Percentiles rank a stretch among this genome's conserved stretches.
Evolutionary conservation across 2,797 vertebrate species (phyloP).

Genomic region (Gallinago stenura): DNA sequence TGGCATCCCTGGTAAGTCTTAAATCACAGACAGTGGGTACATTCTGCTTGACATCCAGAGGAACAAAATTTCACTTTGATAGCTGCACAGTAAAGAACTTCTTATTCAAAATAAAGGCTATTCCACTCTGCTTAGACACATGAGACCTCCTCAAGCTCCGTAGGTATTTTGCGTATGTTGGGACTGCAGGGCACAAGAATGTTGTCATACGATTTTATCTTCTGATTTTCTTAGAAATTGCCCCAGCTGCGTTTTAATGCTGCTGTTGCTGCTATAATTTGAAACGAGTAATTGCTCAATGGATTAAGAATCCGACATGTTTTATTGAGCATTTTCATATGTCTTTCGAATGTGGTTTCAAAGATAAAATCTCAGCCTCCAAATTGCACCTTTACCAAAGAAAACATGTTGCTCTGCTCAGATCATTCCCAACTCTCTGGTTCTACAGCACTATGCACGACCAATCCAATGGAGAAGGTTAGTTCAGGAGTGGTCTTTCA

Average conservation of each 20-base stretch:
- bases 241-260: conserved; percentile 48
- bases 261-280: neutral
- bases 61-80: neutral
- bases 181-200: conserved; percentile 8
- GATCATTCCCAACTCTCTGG: neutral
- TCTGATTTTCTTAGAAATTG: conserved; percentile 30
- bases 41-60: neutral
- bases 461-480: neutral
- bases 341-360: neutral
- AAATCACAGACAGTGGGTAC: conserved; percentile 44
- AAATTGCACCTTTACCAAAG: neutral
- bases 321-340: conserved; percentile 2
- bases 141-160: neutral
- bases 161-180: neutral
- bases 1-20: conserved; percentile 30
- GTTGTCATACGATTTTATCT: conserved; percentile 2
- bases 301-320: neutral
- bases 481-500: neutral
- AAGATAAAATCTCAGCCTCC: conserved; percentile 20
- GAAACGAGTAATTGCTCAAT: conserved; percentile 24
- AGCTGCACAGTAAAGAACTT: neutral
- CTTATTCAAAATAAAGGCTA: neutral
- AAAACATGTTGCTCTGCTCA: neutral
- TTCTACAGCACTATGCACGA: neutral
- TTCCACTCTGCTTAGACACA: neutral